Base-by-base conservation (phyloP, 1,140 invertebrate genomes). In the Wiebesia pumilae region DNA sequence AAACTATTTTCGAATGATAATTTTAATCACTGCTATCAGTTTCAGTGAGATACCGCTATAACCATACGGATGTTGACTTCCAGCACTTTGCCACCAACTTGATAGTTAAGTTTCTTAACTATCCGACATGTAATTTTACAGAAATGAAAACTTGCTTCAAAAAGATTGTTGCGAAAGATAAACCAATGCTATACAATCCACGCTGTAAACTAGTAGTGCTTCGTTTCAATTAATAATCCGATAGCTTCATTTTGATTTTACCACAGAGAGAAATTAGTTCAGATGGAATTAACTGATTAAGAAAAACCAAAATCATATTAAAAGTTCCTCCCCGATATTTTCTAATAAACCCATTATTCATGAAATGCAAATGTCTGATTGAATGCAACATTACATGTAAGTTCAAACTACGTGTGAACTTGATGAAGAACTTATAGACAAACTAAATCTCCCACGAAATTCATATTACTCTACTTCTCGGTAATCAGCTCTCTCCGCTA, bases 401-500 rank as follows among this genome's bases (percentile, higher is more conserved):
- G 40, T 73, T 73, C 21, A 73, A 73, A 73, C 69, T 73, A 38
- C 35, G 40, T 51, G 71, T 19, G 38, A 43, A 75, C 75, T 78
- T 43, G 43, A 78, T 78, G 40, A 84, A 78, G 62, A 82, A 79
- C 82, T 67, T 81, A 73, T 73, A 67, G 58, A 38, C 58, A 43
- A 67, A 43, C 79, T 43, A 65, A 67, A 81, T 67, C 21, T 65
- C 35, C 24, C 30, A n/a, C 21, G 35, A 67, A 67, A 65, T 43
- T 81, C 58, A 35, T 58, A 40, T 81, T 80, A n/a, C 35, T 38
- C 7, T 58, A 65, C 12, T 51, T 27, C 69, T 54, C 35, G 33
- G 71, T 83, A 83, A 83, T 83, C 82, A 83, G 83, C 69, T 78
- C 40, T 47, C 62, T 84, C 40, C n/a, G 35, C 35, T 69, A 7